Conservation (phyloP, 2,113 vertebrate genomes). For the Indicator maculatus region DNA sequence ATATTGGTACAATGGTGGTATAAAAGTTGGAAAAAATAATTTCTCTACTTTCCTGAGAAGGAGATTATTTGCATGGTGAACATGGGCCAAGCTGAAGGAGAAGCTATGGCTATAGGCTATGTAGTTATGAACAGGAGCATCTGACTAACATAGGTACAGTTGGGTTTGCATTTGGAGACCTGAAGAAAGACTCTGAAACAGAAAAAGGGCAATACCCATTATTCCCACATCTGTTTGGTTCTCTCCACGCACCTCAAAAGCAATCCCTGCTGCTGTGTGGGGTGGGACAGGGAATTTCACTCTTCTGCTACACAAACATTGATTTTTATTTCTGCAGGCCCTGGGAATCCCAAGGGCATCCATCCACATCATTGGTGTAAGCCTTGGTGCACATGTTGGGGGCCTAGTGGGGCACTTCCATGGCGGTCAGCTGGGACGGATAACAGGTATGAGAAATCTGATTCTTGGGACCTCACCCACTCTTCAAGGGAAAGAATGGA, state of each 20-base stretch:
- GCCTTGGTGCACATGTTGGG: constrained; percentile 90
- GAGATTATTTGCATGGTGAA: neutral
- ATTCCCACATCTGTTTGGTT: neutral
- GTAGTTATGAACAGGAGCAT: neutral
- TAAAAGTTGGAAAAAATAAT: neutral
- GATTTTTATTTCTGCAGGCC: constrained; percentile 68
- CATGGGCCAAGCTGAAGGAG: neutral
- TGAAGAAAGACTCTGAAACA: neutral
- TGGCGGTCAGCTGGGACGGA: constrained; percentile 86
- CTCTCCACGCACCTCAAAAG: neutral
- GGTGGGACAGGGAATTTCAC: neutral
- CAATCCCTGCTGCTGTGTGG: neutral
- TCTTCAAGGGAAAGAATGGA: neutral
- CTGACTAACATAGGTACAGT: neutral
- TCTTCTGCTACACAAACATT: neutral
- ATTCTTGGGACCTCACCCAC: neutral
- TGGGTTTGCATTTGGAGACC: neutral
- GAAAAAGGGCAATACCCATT: neutral
- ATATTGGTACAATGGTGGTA: neutral
- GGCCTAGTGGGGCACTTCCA: constrained; percentile 91
- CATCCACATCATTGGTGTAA: constrained; percentile 92
- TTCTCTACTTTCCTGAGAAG: neutral
- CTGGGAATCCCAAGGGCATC: constrained; percentile 82
- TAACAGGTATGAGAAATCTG: constrained; percentile 85
- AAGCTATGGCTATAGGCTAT: neutral